Evolutionary conservation across 2,888 invertebrate species (phyloP).

Genomic region (Stenoptilia bipunctidactyla): DNA sequence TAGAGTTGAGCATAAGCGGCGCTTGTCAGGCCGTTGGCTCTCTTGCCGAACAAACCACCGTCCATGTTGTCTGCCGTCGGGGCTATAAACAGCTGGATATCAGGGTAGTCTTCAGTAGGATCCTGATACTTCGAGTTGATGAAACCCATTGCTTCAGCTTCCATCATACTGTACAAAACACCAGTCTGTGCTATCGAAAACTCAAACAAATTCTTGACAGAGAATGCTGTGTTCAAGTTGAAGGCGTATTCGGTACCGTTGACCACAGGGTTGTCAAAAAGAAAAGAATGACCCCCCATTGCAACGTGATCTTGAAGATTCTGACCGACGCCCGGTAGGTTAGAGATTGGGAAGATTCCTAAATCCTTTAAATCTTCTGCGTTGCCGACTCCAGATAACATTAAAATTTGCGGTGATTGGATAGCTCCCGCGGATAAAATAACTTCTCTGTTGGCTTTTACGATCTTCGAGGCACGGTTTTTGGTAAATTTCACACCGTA

Average conservation of each 20-base stretch:
- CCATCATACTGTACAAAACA: slow-evolving; percentile 80
- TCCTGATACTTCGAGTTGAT: slow-evolving; percentile 80
- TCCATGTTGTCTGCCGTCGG: slow-evolving; percentile 83
- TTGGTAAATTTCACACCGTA: slow-evolving; percentile 78
- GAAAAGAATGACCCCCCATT: slow-evolving; percentile 81
- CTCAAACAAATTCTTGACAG: slow-evolving; percentile 70
- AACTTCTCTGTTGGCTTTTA: slow-evolving; percentile 80
- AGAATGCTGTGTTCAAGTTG: slow-evolving; percentile 75
- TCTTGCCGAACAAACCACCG: slow-evolving; percentile 80
- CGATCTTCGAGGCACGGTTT: slow-evolving; percentile 58
- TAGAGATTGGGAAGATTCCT: slow-evolving; percentile 71
- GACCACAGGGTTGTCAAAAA: slow-evolving; percentile 74
- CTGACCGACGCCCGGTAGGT: slow-evolving; percentile 80
- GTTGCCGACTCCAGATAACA: slow-evolving; percentile 88
- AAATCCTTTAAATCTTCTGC: slow-evolving; percentile 71
- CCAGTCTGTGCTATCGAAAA: slow-evolving; percentile 75
- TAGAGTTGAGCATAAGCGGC: slow-evolving; percentile 77
- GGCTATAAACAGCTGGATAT: slow-evolving; percentile 82
- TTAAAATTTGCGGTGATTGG: slow-evolving; percentile 86
- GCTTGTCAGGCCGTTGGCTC: slow-evolving; percentile 76
- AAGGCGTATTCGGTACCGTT: slow-evolving; percentile 75
- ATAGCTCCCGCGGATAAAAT: slow-evolving; percentile 89
- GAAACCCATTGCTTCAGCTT: slow-evolving; percentile 85
- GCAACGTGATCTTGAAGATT: slow-evolving; percentile 89
- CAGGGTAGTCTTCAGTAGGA: slow-evolving; percentile 78